Conservation (phyloP, 2,797 vertebrate genomes). For the Hemitrygon akajei region DNA sequence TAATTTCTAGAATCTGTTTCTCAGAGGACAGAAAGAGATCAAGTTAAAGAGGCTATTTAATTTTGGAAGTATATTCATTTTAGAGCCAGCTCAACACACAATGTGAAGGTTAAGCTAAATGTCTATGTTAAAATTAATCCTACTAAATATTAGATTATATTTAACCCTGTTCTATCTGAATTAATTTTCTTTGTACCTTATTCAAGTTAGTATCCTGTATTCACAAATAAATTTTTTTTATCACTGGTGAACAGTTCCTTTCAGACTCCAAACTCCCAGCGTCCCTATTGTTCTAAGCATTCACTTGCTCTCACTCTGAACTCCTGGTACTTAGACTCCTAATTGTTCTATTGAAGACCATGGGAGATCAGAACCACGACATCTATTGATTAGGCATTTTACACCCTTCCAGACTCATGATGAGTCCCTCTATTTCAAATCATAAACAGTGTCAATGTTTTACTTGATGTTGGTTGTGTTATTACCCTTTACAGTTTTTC, state of each 20-base stretch:
- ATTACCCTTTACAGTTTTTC: not conserved
- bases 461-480: not conserved
- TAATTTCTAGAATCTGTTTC: conserved; percentile 36
- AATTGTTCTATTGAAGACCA: not conserved
- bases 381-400: not conserved
- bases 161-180: not conserved
- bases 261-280: not conserved
- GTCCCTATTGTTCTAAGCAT: not conserved
- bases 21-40: conserved; percentile 15
- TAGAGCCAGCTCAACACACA: not conserved
- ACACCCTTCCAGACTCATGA: not conserved
- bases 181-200: not conserved
- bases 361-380: not conserved
- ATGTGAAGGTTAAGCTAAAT: not conserved
- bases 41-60: conserved; percentile 34
- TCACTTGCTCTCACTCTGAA: not conserved
- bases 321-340: not conserved
- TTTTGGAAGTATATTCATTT: conserved; percentile 16
- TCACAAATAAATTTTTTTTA: not conserved
- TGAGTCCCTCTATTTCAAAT: not conserved
- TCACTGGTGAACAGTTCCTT: not conserved
- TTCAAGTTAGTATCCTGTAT: not conserved
- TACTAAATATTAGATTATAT: not conserved
- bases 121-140: not conserved
- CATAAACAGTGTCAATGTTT: not conserved